These are phyloP conservation scores for Pluvialis apricaria DNA, from an alignment of 2,113 vertebrate genomes.

Conservation along the genomic window DNA sequence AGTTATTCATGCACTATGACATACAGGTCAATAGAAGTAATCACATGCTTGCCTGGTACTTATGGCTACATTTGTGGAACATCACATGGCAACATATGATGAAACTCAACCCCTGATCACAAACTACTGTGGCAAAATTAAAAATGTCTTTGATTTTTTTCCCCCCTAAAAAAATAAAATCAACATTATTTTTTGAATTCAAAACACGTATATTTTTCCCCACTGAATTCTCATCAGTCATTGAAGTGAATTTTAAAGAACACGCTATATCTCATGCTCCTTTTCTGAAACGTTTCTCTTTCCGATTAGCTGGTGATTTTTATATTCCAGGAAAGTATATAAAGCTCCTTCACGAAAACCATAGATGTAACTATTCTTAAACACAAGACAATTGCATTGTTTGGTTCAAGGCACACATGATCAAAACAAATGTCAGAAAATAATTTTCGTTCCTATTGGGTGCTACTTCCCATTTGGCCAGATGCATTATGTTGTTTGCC, in stretches of 20 bases:
- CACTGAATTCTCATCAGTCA: not conserved
- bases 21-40: constrained; percentile 14
- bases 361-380: not conserved
- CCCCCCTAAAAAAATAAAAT: not conserved
- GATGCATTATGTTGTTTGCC: not conserved
- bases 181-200: not conserved
- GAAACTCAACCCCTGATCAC: not conserved
- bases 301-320: not conserved
- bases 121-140: not conserved
- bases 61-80: rapidly evolving
- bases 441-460: not conserved
- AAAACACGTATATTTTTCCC: not conserved
- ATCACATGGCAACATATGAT: not conserved
- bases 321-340: not conserved
- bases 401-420: not conserved
- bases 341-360: not conserved
- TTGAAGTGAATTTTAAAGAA: not conserved
- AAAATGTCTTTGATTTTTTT: not conserved
- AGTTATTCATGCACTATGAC: constrained; percentile 31
- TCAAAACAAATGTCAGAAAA: not conserved
- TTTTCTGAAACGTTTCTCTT: not conserved
- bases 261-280: not conserved
- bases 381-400: not conserved
- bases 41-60: constrained; percentile 24
- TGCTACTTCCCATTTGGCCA: not conserved